phyloP scores from a whole-genome alignment of 1,140 invertebrate genomes.

The Cydia strobilella region DNA sequence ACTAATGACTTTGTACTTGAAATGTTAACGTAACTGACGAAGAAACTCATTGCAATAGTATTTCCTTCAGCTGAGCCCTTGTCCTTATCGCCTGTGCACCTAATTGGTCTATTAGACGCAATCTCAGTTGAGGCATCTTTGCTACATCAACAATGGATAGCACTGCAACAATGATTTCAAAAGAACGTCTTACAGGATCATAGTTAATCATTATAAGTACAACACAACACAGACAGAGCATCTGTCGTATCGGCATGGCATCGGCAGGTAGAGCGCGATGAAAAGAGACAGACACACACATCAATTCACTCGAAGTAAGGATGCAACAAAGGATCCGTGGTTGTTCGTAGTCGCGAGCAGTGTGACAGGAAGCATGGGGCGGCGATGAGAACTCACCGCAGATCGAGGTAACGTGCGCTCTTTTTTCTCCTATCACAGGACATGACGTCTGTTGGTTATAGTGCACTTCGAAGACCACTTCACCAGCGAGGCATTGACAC shows the following conservation, averaged over 20 bases:
- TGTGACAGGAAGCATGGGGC: conserved; percentile 62
- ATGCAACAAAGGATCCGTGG: conserved; percentile 71
- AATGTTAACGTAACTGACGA: conserved; percentile 49
- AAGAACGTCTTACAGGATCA: conserved; percentile 45
- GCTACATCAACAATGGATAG: conserved; percentile 6
- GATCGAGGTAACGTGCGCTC: conserved; percentile 73
- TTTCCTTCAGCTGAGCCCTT: conserved; percentile 20
- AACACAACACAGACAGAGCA: conserved; percentile 57
- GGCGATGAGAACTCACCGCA: conserved; percentile 71
- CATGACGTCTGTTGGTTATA: conserved; percentile 62
- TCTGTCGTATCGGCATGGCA: conserved; percentile 53
- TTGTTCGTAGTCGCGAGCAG: conserved; percentile 41
- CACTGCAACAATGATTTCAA: conserved; percentile 33
- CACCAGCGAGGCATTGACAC: conserved; percentile 60
- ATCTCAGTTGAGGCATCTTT: conserved; percentile 16
- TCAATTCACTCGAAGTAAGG: conserved; percentile 63
- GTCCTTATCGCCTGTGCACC: conserved; percentile 3
- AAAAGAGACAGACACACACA: conserved; percentile 72
- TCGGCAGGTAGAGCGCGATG: conserved; percentile 56
- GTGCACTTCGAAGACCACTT: conserved; percentile 65
- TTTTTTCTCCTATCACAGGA: conserved; percentile 77
- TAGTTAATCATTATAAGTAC: conserved; percentile 42
- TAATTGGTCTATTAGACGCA: conserved; percentile 25
- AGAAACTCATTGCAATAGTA: conserved; percentile 34
- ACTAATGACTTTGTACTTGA: conserved; percentile 71